A percentile compares a stretch with the other conserved stretches of the same genome.
These are phyloP conservation scores for Rosalia funebris DNA, from an alignment of 2,888 invertebrate species.

Conservation along the genomic window DNA sequence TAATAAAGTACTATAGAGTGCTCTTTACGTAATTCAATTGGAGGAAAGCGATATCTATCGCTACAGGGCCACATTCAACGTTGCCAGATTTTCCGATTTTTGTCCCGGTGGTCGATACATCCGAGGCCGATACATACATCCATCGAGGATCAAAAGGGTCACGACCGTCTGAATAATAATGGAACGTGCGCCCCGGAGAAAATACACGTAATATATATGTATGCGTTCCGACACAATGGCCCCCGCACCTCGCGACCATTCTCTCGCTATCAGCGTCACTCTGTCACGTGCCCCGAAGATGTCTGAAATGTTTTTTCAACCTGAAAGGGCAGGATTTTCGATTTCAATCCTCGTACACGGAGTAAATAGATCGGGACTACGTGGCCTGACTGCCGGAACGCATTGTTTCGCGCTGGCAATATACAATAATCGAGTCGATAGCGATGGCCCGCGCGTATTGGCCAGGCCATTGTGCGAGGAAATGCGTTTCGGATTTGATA, in stretches of 20 bases:
- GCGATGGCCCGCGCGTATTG: conserved; percentile 13
- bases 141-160: too few relatives aligned
- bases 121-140: too few relatives aligned
- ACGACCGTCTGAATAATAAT: too few relatives aligned
- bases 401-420: conserved; percentile 16
- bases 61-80: too few relatives aligned
- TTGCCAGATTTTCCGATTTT: too few relatives aligned
- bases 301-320: conserved; percentile 25
- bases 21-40: too few relatives aligned
- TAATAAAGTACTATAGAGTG: too few relatives aligned
- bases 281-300: conserved; percentile 20
- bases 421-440: conserved; percentile 21
- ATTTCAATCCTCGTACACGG: conserved; percentile 57
- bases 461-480: conserved; percentile 19
- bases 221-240: too few relatives aligned
- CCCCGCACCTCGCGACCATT: conserved; percentile 49
- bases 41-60: too few relatives aligned
- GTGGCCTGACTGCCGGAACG: conserved; percentile 48
- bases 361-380: conserved; percentile 58
- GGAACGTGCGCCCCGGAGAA: too few relatives aligned
- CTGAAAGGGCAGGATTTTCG: conserved; percentile 52
- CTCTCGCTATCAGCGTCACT: conserved; percentile 47
- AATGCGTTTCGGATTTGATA: conserved; percentile 23
- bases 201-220: too few relatives aligned
- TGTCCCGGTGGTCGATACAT: too few relatives aligned